A percentile compares a stretch with the other conserved stretches of the same genome.
phyloP scores from a whole-genome alignment of 1,140 invertebrate genomes.

The Portunus trituberculatus region DNA sequence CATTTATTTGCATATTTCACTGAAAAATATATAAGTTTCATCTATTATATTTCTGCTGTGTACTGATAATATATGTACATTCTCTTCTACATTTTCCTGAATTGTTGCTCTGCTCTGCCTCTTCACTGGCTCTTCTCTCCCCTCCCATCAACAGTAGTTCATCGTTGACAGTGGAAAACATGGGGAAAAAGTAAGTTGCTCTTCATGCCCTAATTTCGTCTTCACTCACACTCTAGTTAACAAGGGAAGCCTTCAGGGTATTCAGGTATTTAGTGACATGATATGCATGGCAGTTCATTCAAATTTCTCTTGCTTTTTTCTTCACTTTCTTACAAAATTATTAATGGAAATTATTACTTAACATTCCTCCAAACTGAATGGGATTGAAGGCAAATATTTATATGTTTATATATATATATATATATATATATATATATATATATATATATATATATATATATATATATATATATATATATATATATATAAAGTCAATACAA shows the following conservation, averaged over 20 bases:
- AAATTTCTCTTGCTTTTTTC: no score
- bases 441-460: no score
- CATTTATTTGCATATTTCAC: neutral
- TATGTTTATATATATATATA: no score
- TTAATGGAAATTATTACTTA: no score
- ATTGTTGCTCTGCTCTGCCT: slow-evolving; percentile 50
- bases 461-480: no score
- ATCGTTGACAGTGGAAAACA: slow-evolving; percentile 71
- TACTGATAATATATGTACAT: slow-evolving; percentile 57
- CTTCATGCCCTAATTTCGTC: neutral
- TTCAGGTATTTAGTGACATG: neutral
- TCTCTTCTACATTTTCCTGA: slow-evolving; percentile 38
- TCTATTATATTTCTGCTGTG: neutral
- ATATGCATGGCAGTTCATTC: neutral
- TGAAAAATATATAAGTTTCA: neutral
- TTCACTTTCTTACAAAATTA: no score
- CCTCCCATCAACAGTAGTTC: slow-evolving; percentile 65
- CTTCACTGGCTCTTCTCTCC: slow-evolving; percentile 63
- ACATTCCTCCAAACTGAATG: no score
- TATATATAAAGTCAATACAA: no score
- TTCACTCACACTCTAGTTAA: neutral
- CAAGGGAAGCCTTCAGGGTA: neutral
- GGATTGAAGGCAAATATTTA: no score
- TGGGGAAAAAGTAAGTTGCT: slow-evolving; percentile 74
- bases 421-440: no score